phyloP scores from a whole-genome alignment of 2,888 invertebrate genomes.

The Cheilosia grossa region DNA sequence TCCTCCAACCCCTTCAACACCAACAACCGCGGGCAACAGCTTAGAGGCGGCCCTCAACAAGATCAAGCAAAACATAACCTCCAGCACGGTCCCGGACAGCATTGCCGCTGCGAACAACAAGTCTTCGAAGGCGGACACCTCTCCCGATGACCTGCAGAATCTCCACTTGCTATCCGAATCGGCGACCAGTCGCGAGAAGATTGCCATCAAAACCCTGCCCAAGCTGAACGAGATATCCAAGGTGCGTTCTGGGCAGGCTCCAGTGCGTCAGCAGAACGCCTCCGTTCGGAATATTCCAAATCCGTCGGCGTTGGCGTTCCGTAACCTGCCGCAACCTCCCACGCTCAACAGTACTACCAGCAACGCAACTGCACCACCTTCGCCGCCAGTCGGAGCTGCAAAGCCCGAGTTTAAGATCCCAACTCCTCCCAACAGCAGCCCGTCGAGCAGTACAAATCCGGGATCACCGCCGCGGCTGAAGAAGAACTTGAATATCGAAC shows the following conservation, averaged over 20 bases:
- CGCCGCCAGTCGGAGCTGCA: constrained; percentile 51
- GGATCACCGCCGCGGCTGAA: constrained; percentile 77
- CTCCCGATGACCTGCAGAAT: constrained; percentile 83
- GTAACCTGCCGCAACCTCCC: constrained; percentile 82
- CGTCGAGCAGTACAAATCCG: constrained; percentile 59
- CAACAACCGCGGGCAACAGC: constrained; percentile 76
- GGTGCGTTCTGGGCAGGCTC: constrained; percentile 67
- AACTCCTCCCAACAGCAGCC: constrained; percentile 47
- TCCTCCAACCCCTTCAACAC: constrained; percentile 72
- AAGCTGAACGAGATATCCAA: constrained; percentile 74
- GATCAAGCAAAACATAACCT: constrained; percentile 81
- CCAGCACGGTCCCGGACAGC: constrained; percentile 76
- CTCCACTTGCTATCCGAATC: constrained; percentile 85
- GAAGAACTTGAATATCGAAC: constrained; percentile 82
- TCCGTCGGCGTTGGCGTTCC: constrained; percentile 85
- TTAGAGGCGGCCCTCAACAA: constrained; percentile 82
- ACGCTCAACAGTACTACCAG: constrained; percentile 76
- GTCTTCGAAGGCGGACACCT: constrained; percentile 50
- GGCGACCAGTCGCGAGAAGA: constrained; percentile 82
- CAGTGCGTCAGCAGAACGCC: constrained; percentile 84
- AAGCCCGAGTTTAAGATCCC: constrained; percentile 62
- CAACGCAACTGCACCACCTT: constrained; percentile 57
- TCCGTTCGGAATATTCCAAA: constrained; percentile 87
- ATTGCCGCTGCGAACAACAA: constrained; percentile 50
- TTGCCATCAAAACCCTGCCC: constrained; percentile 79